Evolutionary conservation across 2,797 vertebrate genomes (phyloP).

Genomic region (Pantherophis alleghaniensis): DNA sequence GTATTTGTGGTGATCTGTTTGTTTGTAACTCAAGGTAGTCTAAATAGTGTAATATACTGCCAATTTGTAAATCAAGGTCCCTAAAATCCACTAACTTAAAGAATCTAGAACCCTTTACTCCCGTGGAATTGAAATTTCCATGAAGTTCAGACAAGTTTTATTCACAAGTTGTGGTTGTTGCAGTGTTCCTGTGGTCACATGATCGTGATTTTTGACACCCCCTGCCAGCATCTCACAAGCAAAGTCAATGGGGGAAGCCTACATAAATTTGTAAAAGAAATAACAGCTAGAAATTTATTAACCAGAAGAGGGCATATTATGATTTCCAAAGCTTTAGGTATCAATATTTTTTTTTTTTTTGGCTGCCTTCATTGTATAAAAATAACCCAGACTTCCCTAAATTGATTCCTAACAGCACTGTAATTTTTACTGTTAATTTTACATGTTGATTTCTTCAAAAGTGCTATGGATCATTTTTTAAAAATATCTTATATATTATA

Average conservation of each 20-base stretch:
- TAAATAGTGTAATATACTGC: not conserved
- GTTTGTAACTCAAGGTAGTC: no score
- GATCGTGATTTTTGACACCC: not conserved
- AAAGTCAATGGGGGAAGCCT: not conserved
- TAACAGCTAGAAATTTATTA: not conserved
- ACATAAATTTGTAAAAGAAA: not conserved
- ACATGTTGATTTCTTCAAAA: not conserved
- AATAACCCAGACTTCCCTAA: not conserved
- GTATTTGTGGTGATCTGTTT: not conserved
- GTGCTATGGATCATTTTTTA: not conserved
- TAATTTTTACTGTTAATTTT: not conserved
- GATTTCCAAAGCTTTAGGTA: not conserved
- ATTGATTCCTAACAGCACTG: not conserved
- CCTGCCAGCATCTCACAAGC: not conserved
- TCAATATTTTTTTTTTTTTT: not conserved
- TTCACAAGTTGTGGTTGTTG: not conserved
- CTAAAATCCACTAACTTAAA: not conserved
- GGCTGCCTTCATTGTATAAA: not conserved
- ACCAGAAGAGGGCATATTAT: not conserved
- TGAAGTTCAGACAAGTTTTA: not conserved
- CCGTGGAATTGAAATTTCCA: not conserved
- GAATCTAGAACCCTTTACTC: not conserved
- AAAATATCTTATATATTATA: not conserved
- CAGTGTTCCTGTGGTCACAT: not conserved
- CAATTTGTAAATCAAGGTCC: not conserved